phyloP scores from a whole-genome alignment of 2,113 vertebrate species.

The Pipa parva region DNA sequence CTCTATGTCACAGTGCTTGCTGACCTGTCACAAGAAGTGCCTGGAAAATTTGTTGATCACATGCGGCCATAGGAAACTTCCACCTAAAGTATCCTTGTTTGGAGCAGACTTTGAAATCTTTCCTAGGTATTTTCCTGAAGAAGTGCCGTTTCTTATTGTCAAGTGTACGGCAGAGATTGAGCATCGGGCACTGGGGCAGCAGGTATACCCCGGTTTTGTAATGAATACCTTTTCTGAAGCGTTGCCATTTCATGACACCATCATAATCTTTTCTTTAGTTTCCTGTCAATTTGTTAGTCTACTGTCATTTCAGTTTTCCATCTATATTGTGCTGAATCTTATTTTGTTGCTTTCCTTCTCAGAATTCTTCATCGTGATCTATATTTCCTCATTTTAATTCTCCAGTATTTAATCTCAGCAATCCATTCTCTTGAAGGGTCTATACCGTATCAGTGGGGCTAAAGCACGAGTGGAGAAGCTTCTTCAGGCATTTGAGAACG shows the following conservation, averaged over 20 bases:
- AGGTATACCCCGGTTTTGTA: constrained; percentile 71
- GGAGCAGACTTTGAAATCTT: constrained; percentile 71
- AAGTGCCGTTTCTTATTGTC: constrained; percentile 79
- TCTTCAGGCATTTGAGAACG: constrained; percentile 82
- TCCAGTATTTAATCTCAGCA: too few relatives aligned
- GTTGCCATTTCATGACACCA: too few relatives aligned
- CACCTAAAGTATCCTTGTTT: constrained; percentile 66
- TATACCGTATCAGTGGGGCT: constrained; percentile 86
- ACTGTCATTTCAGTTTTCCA: too few relatives aligned
- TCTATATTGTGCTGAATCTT: too few relatives aligned
- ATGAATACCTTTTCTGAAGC: too few relatives aligned
- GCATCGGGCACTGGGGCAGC: constrained; percentile 72
- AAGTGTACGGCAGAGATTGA: constrained; percentile 84
- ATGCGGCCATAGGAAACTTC: constrained; percentile 73
- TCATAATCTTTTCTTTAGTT: too few relatives aligned
- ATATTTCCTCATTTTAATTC: too few relatives aligned
- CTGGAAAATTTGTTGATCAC: constrained; percentile 77
- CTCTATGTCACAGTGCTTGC: constrained; percentile 65
- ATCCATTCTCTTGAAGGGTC: constrained; percentile 62
- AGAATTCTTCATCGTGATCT: too few relatives aligned
- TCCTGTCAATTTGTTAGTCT: too few relatives aligned
- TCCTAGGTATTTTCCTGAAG: constrained; percentile 62
- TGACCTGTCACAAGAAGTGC: constrained; percentile 88
- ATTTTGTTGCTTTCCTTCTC: too few relatives aligned
- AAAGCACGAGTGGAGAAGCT: constrained; percentile 83